These are phyloP conservation scores for Falcaria lacertinaria DNA, from an alignment of 2,888 invertebrate genomes.

Conservation along the genomic window DNA sequence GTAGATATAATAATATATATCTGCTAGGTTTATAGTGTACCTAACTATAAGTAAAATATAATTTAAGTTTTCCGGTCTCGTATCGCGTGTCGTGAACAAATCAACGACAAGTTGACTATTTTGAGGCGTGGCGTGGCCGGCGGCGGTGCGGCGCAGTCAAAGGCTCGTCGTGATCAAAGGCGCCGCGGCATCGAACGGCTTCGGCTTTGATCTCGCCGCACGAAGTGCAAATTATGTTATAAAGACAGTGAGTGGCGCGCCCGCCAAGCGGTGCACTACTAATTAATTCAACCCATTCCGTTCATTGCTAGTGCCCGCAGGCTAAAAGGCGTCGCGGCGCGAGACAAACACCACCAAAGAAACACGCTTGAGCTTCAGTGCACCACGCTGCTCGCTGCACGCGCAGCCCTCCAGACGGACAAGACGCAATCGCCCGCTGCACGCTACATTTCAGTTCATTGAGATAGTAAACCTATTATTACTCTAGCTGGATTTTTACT, in stretches of 20 bases:
- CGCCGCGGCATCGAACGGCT: slow-evolving; percentile 71
- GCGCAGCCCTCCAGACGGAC: too few relatives aligned
- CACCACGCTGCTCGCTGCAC: too few relatives aligned
- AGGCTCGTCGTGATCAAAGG: slow-evolving; percentile 76
- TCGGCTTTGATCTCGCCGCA: slow-evolving; percentile 76
- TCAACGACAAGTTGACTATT: slow-evolving; percentile 74
- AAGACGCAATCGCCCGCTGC: too few relatives aligned
- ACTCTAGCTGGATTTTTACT: too few relatives aligned
- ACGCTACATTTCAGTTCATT: too few relatives aligned
- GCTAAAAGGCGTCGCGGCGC: not conserved
- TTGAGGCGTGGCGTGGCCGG: slow-evolving; percentile 61
- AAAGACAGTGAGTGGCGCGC: slow-evolving; percentile 74
- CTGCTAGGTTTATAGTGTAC: too few relatives aligned
- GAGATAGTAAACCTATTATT: too few relatives aligned
- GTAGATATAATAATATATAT: too few relatives aligned
- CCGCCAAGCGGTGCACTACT: slow-evolving; percentile 62
- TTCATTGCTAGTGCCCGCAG: not conserved
- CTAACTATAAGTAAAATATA: too few relatives aligned
- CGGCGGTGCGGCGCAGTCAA: slow-evolving; percentile 71
- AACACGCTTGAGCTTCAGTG: too few relatives aligned
- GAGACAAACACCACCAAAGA: too few relatives aligned
- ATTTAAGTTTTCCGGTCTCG: not conserved
- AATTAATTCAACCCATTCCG: slow-evolving; percentile 74
- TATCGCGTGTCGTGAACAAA: slow-evolving; percentile 43
- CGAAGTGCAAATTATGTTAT: slow-evolving; percentile 81